phyloP scores from a whole-genome alignment of 2,797 vertebrate species.

The Nannoperca australis region DNA sequence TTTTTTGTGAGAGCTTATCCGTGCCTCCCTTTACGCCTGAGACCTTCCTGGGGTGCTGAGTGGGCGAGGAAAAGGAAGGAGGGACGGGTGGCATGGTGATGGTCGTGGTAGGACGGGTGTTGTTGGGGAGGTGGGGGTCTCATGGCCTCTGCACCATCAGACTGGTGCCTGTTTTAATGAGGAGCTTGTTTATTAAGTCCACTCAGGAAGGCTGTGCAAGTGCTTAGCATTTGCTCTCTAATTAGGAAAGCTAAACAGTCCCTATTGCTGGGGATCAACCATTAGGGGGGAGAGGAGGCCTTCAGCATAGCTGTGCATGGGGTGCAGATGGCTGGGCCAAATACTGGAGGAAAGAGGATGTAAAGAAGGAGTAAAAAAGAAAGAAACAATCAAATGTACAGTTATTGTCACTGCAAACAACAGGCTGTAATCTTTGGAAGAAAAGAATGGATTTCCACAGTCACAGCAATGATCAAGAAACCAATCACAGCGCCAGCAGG shows the following conservation, averaged over 20 bases:
- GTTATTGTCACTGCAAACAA: conserved; percentile 43
- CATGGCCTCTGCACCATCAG: conserved; percentile 61
- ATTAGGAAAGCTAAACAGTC: conserved; percentile 84
- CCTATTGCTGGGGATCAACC: conserved; percentile 69
- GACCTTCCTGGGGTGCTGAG: conserved; percentile 33
- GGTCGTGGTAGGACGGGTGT: conserved; percentile 10
- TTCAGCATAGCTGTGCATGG: conserved; percentile 36
- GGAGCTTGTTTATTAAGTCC: conserved; percentile 83
- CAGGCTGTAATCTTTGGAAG: conserved; percentile 6
- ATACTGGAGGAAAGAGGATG: conserved; percentile 2
- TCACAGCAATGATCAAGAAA: conserved; percentile 43
- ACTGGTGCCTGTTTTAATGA: conserved; percentile 79
- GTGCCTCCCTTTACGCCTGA: not conserved
- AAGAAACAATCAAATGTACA: conserved; percentile 36
- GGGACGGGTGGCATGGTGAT: conserved; percentile 18
- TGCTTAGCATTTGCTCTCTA: conserved; percentile 84
- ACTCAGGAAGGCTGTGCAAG: conserved; percentile 78
- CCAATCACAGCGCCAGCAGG: conserved; percentile 35
- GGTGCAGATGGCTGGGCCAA: conserved; percentile 38
- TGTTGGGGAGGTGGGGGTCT: conserved; percentile 25
- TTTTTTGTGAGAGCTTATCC: not conserved
- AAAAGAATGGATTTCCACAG: conserved; percentile 28
- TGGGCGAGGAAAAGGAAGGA: conserved; percentile 10
- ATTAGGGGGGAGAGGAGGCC: conserved; percentile 41
- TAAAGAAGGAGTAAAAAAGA: not conserved